Conservation (phyloP, 2,888 invertebrate genomes). For the Rhagonycha fulva region DNA sequence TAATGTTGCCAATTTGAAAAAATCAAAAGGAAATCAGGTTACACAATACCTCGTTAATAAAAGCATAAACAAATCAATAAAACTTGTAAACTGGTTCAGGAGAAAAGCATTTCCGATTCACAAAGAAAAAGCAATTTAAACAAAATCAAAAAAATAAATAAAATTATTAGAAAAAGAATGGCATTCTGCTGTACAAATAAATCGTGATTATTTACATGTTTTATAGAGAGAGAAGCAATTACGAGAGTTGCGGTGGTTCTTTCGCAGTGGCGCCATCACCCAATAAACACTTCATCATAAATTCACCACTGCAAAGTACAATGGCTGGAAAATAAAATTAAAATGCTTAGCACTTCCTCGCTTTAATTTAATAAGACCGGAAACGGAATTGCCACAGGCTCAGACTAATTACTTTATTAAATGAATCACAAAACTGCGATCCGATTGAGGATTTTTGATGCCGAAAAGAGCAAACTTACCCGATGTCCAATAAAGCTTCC, state of each 20-base stretch:
- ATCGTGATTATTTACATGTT: slow-evolving; percentile 32
- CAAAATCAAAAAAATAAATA: not conserved
- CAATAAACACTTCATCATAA: slow-evolving; percentile 43
- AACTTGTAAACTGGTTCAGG: not conserved
- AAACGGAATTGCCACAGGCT: slow-evolving; percentile 49
- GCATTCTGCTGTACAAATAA: slow-evolving; percentile 29
- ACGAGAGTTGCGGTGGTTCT: slow-evolving; percentile 27
- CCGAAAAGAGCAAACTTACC: not conserved
- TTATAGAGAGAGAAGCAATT: slow-evolving; percentile 31
- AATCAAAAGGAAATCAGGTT: not conserved
- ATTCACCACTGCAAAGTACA: slow-evolving; percentile 42
- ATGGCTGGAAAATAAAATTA: slow-evolving; percentile 49
- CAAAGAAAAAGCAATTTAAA: not conserved
- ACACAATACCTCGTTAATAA: not conserved
- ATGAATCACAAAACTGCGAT: slow-evolving; percentile 45
- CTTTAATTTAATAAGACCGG: slow-evolving; percentile 52
- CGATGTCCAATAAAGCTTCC: not conserved
- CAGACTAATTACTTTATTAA: slow-evolving; percentile 51
- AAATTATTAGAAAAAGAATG: slow-evolving; percentile 18
- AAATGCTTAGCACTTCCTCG: slow-evolving; percentile 52
- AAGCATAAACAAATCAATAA: not conserved
- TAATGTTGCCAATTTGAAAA: not conserved
- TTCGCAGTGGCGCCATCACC: slow-evolving; percentile 28
- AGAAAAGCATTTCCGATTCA: not conserved
- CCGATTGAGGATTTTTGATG: slow-evolving; percentile 37